Percentiles rank a stretch among this genome's conserved stretches.
Conservation (phyloP, 2,113 vertebrate genomes). For the Loxodonta africana region DNA sequence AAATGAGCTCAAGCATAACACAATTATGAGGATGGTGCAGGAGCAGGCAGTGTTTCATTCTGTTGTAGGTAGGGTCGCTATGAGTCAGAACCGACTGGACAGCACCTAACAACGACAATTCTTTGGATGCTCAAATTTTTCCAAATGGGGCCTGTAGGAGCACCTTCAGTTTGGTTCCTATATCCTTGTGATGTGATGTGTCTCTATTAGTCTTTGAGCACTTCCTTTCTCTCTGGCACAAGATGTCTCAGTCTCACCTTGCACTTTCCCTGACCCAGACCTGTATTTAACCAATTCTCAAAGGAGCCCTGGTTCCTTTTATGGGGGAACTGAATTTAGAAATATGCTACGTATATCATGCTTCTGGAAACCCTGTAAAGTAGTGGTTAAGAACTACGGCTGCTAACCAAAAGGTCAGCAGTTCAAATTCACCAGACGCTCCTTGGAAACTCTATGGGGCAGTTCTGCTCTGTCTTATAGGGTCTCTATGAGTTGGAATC, state of each 20-base stretch:
- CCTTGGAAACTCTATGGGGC: too few relatives aligned
- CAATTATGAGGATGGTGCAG: too few relatives aligned
- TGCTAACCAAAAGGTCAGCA: too few relatives aligned
- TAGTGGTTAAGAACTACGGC: too few relatives aligned
- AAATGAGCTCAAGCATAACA: too few relatives aligned
- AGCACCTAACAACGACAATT: too few relatives aligned
- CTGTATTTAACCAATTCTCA: background rate
- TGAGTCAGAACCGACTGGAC: too few relatives aligned
- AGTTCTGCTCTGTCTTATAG: too few relatives aligned
- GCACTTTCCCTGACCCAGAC: background rate
- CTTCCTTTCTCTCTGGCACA: background rate
- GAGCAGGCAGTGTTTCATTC: too few relatives aligned
- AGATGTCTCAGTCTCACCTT: background rate
- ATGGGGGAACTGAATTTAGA: background rate
- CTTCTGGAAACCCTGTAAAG: background rate
- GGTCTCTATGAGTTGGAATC: too few relatives aligned
- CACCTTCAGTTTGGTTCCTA: background rate
- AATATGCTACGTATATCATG: background rate
- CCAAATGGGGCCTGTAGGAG: background rate
- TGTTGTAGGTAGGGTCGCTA: too few relatives aligned
- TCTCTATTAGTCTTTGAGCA: background rate
- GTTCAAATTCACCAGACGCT: too few relatives aligned
- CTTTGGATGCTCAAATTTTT: background rate
- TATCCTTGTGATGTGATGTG: background rate
- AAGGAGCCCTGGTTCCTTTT: background rate